Percentiles rank a stretch among this genome's conserved stretches.
These are phyloP conservation scores for Gobionotothen gibberifrons DNA, from an alignment of 2,797 vertebrate species.

Conservation along the genomic window DNA sequence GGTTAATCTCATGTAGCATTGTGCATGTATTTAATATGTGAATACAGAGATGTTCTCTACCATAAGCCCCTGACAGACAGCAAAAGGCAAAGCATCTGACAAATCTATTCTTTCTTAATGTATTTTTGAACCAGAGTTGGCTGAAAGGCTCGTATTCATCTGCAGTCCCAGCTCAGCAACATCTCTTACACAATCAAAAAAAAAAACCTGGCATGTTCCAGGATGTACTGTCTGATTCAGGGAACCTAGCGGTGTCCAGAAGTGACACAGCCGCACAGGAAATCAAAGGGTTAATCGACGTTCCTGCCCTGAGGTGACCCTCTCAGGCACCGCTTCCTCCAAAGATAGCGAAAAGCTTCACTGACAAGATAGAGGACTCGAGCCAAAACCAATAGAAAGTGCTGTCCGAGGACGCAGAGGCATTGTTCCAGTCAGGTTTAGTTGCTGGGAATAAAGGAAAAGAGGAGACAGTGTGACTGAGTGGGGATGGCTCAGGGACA, in stretches of 20 bases:
- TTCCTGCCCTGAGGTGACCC: slow-evolving; percentile 45
- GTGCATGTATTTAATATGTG: background rate
- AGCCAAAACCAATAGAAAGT: slow-evolving; percentile 65
- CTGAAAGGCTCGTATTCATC: no score
- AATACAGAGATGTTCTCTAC: background rate
- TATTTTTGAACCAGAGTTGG: no score
- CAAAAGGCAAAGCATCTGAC: background rate
- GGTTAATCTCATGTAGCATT: background rate
- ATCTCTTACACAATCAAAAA: slow-evolving; percentile 20
- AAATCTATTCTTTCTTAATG: no score
- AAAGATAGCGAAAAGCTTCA: slow-evolving; percentile 52
- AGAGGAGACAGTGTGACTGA: slow-evolving; percentile 59
- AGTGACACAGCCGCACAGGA: slow-evolving; percentile 34
- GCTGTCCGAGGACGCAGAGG: slow-evolving; percentile 26
- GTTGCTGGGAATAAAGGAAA: slow-evolving; percentile 64
- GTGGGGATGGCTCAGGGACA: slow-evolving; percentile 50
- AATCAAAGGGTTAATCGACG: slow-evolving; percentile 41
- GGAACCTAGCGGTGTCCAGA: slow-evolving; percentile 18
- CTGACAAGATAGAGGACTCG: slow-evolving; percentile 52
- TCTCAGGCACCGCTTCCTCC: slow-evolving; percentile 28
- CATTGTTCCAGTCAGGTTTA: slow-evolving; percentile 48
- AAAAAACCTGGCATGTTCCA: slow-evolving; percentile 20
- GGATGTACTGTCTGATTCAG: slow-evolving; percentile 14
- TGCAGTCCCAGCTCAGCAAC: background rate
- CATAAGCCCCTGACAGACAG: background rate